These are phyloP conservation scores for Urocitellus parryii DNA, from an alignment of 2,113 vertebrate genomes.

Conservation along the genomic window DNA sequence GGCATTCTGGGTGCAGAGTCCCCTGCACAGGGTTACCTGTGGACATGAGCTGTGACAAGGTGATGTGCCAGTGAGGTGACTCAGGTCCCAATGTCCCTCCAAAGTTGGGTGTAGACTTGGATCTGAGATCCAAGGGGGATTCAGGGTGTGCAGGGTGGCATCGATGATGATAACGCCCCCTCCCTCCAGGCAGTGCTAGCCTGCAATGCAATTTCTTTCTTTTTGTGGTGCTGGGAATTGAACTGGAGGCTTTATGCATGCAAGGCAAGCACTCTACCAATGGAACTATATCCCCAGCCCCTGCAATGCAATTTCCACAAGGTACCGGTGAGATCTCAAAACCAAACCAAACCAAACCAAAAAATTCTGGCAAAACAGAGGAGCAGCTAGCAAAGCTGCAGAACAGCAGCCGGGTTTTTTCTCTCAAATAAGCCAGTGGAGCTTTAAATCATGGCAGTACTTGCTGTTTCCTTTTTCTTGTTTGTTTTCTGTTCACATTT, in stretches of 20 bases:
- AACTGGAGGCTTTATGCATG: no score
- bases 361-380: constrained; percentile 51
- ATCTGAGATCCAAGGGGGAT: background rate
- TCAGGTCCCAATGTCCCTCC: background rate
- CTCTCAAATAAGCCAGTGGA: background rate
- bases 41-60: background rate
- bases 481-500: constrained; percentile 71
- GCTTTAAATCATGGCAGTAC: constrained; percentile 15
- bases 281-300: no score
- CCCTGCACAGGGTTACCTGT: background rate
- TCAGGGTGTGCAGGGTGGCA: background rate
- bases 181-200: constrained; percentile 57
- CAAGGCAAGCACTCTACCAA: no score
- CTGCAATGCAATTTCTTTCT: background rate
- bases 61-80: background rate
- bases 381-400: constrained; percentile 45
- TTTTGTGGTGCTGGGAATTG: no score
- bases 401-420: background rate
- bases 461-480: background rate
- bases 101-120: background rate
- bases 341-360: background rate
- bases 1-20: background rate
- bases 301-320: background rate
- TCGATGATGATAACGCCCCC: background rate
- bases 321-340: constrained; percentile 45